A percentile compares a stretch with the other conserved stretches of the same genome.
phyloP scores from a whole-genome alignment of 2,888 invertebrate genomes.

The Amphipyra berbera region DNA sequence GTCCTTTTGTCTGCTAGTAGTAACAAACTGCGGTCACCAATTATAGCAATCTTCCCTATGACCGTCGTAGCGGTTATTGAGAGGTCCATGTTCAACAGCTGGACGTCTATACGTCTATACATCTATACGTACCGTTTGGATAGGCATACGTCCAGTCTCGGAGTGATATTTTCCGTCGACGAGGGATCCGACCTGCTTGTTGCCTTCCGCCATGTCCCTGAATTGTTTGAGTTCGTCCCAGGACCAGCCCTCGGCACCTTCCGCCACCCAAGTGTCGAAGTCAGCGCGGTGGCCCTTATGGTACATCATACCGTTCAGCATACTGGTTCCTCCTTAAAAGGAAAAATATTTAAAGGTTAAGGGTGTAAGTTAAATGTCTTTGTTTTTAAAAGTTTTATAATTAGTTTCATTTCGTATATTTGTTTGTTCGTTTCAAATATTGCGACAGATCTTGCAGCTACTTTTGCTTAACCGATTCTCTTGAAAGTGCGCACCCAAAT shows the following conservation, averaged over 20 bases:
- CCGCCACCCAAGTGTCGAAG: conserved; percentile 92
- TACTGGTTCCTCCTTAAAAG: conserved; percentile 90
- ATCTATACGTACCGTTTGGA: conserved; percentile 75
- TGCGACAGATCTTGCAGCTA: too few relatives aligned
- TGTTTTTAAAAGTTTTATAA: too few relatives aligned
- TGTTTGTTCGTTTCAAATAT: too few relatives aligned
- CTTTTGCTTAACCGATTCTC: too few relatives aligned
- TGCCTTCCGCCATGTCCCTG: conserved; percentile 91
- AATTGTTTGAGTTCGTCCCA: conserved; percentile 92
- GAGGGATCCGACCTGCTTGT: conserved; percentile 88
- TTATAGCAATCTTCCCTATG: too few relatives aligned
- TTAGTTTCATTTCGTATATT: too few relatives aligned
- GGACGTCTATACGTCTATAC: neutral
- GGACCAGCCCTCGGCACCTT: conserved; percentile 92
- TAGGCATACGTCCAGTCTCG: conserved; percentile 88
- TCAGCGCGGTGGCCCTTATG: conserved; percentile 92
- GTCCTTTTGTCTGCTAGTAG: too few relatives aligned
- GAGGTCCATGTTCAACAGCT: too few relatives aligned
- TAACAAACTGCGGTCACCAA: too few relatives aligned
- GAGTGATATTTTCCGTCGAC: conserved; percentile 89
- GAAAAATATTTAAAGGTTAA: neutral
- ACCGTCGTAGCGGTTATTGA: too few relatives aligned
- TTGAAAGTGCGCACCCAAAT: too few relatives aligned
- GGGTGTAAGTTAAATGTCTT: too few relatives aligned
- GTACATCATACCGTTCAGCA: conserved; percentile 96